A percentile compares a stretch with the other conserved stretches of the same genome.
Evolutionary conservation across 2,113 vertebrate genomes (phyloP).

Genomic region (Phalacrocorax brasilianus): DNA sequence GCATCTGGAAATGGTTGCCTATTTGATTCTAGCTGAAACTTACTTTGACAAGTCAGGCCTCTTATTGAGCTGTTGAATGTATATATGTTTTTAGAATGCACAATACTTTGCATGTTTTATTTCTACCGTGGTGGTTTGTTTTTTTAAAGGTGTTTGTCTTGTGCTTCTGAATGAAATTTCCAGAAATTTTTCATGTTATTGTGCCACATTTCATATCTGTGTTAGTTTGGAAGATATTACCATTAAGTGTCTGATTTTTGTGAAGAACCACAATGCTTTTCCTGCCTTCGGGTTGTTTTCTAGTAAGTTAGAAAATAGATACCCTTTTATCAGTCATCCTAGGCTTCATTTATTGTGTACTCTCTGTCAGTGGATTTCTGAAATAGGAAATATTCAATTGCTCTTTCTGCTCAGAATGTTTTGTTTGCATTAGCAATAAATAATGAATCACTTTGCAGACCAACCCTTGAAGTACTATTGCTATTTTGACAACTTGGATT

Average conservation of each 20-base stretch:
- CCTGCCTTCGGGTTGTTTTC: neutral
- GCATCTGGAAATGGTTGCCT: neutral
- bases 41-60: neutral
- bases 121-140: neutral
- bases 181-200: neutral
- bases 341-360: neutral
- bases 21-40: neutral
- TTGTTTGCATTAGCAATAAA: conserved; percentile 67
- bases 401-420: conserved; percentile 29
- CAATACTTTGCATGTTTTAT: neutral
- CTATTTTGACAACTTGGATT: conserved; percentile 82
- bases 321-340: neutral
- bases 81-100: neutral
- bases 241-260: neutral
- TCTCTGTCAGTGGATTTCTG: neutral
- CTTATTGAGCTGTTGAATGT: neutral
- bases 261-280: neutral
- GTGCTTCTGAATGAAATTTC: neutral
- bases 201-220: neutral
- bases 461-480: conserved; percentile 70
- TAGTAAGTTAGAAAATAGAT: neutral
- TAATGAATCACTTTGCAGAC: conserved; percentile 70
- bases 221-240: neutral
- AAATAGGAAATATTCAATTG: neutral
- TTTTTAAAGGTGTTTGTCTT: neutral